These are phyloP conservation scores for Galbula dea DNA, from an alignment of 2,113 vertebrate species.

Conservation along the genomic window DNA sequence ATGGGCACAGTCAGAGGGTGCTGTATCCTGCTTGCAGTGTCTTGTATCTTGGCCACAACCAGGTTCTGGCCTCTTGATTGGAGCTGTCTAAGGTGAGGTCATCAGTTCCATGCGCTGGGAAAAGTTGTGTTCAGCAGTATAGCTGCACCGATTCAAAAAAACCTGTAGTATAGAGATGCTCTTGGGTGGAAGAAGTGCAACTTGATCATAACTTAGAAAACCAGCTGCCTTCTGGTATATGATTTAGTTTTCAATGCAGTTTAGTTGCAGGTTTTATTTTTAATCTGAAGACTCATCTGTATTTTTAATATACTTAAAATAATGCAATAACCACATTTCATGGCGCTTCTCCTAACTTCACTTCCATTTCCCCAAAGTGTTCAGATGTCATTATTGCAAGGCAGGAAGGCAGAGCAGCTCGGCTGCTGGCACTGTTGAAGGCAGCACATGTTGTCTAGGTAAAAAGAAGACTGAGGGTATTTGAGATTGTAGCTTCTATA, in stretches of 20 bases:
- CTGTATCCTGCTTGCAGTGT: rapidly evolving
- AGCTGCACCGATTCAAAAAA: neutral
- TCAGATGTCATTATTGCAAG: neutral
- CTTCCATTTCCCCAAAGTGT: neutral
- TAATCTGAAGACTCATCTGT: neutral
- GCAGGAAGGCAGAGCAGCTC: neutral
- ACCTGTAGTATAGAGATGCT: neutral
- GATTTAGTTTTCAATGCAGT: neutral
- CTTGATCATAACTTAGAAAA: neutral
- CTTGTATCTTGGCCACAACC: neutral
- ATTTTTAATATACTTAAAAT: neutral
- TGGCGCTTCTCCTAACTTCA: neutral
- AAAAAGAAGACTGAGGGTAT: neutral
- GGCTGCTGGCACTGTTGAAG: neutral
- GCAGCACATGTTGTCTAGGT: neutral
- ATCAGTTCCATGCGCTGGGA: neutral
- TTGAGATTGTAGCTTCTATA: neutral
- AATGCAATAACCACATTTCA: neutral
- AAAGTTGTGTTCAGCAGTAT: neutral
- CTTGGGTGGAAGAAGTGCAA: neutral
- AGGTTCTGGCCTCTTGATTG: neutral
- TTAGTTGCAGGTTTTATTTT: neutral
- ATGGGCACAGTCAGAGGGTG: rapidly evolving
- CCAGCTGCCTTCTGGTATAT: neutral
- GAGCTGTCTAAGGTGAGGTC: neutral